Percentiles rank a stretch among this genome's conserved stretches.
Conservation (phyloP, 1,140 invertebrate species). For the Orchestia grillus region DNA sequence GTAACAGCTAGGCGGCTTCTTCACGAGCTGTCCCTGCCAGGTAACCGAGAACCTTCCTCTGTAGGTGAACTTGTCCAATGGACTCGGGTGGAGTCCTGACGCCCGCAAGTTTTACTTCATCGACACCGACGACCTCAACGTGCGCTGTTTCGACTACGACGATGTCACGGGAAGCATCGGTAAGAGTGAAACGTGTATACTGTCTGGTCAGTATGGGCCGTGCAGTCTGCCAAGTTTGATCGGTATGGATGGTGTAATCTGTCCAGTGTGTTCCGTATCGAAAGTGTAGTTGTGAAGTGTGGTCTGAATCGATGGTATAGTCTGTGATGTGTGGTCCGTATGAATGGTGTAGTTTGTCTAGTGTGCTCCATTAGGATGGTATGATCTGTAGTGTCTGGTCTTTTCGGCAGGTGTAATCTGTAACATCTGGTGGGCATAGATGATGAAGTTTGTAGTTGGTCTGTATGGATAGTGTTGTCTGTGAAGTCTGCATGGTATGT, state of each 20-base stretch:
- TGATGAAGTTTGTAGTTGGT: too few relatives aligned
- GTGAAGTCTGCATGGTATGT: too few relatives aligned
- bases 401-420: too few relatives aligned
- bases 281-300: background rate
- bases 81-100: slow-evolving; percentile 33
- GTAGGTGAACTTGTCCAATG: slow-evolving; percentile 72
- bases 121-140: slow-evolving; percentile 70
- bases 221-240: background rate
- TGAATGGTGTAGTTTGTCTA: background rate
- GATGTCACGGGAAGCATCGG: slow-evolving; percentile 70
- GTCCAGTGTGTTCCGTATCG: background rate
- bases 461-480: too few relatives aligned
- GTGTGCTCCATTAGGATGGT: too few relatives aligned
- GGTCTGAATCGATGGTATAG: too few relatives aligned
- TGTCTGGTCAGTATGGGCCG: background rate
- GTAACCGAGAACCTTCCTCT: slow-evolving; percentile 72
- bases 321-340: background rate
- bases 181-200: slow-evolving; percentile 56
- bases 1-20: too few relatives aligned
- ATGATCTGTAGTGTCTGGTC: too few relatives aligned
- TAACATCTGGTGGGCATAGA: too few relatives aligned
- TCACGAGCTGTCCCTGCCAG: background rate
- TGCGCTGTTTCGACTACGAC: slow-evolving; percentile 72
- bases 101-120: slow-evolving; percentile 71
- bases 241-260: background rate